Evolutionary conservation across 2,113 vertebrate genomes (phyloP).

Genomic region (Gadus macrocephalus): DNA sequence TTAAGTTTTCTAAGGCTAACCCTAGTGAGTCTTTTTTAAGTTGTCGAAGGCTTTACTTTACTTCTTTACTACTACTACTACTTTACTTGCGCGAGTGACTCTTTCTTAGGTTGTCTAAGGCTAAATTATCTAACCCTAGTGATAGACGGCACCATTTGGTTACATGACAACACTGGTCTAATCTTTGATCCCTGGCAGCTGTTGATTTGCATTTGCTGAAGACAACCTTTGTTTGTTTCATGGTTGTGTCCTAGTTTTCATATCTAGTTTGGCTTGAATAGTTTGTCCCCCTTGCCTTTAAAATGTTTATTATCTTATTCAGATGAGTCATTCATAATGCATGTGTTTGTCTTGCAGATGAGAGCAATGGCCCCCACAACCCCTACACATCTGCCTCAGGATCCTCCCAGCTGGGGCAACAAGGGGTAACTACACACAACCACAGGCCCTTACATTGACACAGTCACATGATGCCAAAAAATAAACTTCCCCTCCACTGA

Average conservation of each 20-base stretch:
- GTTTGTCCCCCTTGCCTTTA: neutral
- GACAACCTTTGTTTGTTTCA: neutral
- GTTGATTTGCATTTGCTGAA: slow-evolving; percentile 18
- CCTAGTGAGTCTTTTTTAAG: too few relatives aligned
- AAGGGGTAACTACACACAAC: slow-evolving; percentile 45
- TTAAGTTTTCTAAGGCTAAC: too few relatives aligned
- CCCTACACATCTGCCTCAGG: slow-evolving; percentile 36
- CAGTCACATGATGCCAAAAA: neutral
- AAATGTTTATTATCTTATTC: neutral
- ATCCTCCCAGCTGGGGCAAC: slow-evolving; percentile 33
- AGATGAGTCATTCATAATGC: neutral
- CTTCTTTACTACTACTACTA: too few relatives aligned
- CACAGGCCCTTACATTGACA: neutral
- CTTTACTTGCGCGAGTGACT: too few relatives aligned
- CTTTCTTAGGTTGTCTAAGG: too few relatives aligned
- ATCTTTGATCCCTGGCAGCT: slow-evolving; percentile 16
- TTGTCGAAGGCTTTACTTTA: too few relatives aligned
- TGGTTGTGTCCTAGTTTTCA: neutral
- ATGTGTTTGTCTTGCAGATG: slow-evolving; percentile 57
- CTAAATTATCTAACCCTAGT: too few relatives aligned
- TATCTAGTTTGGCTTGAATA: neutral
- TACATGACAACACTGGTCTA: neutral
- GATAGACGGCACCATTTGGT: too few relatives aligned
- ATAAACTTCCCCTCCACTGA: neutral
- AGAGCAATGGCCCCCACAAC: slow-evolving; percentile 51